Evolutionary conservation across 2,888 invertebrate genomes (phyloP).

Genomic region (Cylloceria caligata): DNA sequence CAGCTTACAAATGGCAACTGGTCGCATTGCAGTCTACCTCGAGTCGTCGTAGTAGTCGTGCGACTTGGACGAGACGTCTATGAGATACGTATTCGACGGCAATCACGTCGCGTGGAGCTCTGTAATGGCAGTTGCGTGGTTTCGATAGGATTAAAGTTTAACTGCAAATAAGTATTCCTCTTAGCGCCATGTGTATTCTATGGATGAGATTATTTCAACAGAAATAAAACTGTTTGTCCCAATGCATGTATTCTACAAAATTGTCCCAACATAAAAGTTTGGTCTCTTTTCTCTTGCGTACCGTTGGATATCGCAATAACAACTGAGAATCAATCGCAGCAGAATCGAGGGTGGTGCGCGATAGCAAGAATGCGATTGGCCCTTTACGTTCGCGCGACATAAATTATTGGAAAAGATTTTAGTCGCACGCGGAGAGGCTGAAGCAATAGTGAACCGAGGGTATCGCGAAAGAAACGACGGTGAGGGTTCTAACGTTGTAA

Average conservation of each 20-base stretch:
- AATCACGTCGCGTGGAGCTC: too few relatives aligned
- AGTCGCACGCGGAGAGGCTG: constrained; percentile 68
- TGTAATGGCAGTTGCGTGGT: too few relatives aligned
- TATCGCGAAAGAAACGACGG: constrained; percentile 52
- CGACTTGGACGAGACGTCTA: too few relatives aligned
- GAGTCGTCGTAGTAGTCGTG: too few relatives aligned
- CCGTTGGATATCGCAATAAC: background rate
- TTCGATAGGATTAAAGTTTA: too few relatives aligned
- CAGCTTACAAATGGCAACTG: too few relatives aligned
- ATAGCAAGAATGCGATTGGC: constrained; percentile 3
- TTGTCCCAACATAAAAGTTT: background rate
- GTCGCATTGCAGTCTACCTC: too few relatives aligned
- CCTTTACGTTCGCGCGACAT: constrained; percentile 72
- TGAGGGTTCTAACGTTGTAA: constrained; percentile 39
- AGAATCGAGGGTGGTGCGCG: background rate
- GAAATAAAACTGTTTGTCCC: background rate
- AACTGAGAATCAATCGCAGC: constrained; percentile 69
- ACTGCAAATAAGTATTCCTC: too few relatives aligned
- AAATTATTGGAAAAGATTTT: constrained; percentile 80
- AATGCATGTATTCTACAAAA: background rate
- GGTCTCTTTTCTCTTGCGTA: background rate
- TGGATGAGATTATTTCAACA: too few relatives aligned
- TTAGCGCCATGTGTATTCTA: background rate
- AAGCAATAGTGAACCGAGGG: constrained; percentile 47
- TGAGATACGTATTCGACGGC: too few relatives aligned